Conservation (phyloP, 2,888 invertebrate species). For the Drosophila hawaiiensis region DNA sequence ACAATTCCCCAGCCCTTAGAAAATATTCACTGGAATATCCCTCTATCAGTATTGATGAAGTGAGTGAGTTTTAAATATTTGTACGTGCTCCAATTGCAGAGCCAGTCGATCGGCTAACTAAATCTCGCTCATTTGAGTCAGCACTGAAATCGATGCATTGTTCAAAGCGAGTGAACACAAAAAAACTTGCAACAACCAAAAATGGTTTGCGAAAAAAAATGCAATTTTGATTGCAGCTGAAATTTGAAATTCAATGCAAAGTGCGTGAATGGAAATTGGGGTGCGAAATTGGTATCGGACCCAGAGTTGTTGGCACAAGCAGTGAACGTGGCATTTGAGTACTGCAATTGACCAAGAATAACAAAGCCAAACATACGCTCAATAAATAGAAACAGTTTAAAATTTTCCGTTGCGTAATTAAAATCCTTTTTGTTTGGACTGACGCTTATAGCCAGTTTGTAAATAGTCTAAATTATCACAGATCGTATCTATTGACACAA, state of each 20-base stretch:
- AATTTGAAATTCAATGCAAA: slow-evolving; percentile 39
- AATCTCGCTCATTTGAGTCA: background rate
- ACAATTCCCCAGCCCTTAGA: background rate
- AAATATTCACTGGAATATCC: background rate
- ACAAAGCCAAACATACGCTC: slow-evolving; percentile 5
- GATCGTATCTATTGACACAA: background rate
- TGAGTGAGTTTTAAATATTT: background rate
- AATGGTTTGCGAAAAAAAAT: slow-evolving; percentile 12
- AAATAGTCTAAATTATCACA: slow-evolving; percentile 1
- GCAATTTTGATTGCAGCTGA: slow-evolving; percentile 28
- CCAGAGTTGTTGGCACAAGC: background rate
- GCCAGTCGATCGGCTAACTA: slow-evolving; percentile 13
- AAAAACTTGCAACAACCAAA: background rate
- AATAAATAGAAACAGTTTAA: slow-evolving; percentile 17
- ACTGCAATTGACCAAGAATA: slow-evolving; percentile 14
- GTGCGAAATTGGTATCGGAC: background rate
- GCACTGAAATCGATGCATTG: slow-evolving; percentile 15
- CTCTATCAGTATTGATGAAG: background rate
- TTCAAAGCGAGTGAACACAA: background rate
- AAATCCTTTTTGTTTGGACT: background rate
- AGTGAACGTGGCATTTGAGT: slow-evolving; percentile 34
- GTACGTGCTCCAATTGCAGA: background rate
- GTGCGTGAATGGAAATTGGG: background rate
- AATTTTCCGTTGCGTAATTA: slow-evolving; percentile 18
- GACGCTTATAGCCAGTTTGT: background rate